Evolutionary conservation across 2,797 vertebrate genomes (phyloP), one percentile per base, ranked within the genome.

Genomic region (Sphaeramia orbicularis): DNA sequence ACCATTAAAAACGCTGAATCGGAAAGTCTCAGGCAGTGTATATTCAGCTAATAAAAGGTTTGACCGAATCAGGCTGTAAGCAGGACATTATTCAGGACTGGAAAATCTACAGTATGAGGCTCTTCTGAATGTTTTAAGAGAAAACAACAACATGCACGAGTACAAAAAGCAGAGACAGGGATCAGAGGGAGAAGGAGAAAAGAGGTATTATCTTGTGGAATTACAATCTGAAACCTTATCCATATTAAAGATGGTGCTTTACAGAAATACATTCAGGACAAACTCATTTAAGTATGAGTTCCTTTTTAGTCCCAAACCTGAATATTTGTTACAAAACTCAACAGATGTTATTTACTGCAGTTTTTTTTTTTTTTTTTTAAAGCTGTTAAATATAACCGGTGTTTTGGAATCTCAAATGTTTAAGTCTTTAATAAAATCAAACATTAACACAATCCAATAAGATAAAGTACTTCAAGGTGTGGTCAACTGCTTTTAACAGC

Each of bases 221-320:
- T 32, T 78, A 64, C 43, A 54, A 65, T 73, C 57, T 50, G 37
- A 71, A 76, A 67, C 18, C 41, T 14, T 56, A 73, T 81, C 65
- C 60, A 78, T 70, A 58, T 78, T 50, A 75, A 38, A 84, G 66
- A 44, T 73, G 54, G 54, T 16, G 41, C 40, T 16, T 18, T 65
- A 71, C 56, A 32, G 4, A 71, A 61, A 52, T n/a, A 74, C 18
- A 62, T 42, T 48, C 13, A 42, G 24, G 47, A 61, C 40, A 0
- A 44, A 44, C 14, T 68, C 44, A 64, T 53, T 71, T 59, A 73
- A 60, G 47, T 72, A 56, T 55, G 36, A 57, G 11, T 50, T 50
- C 21, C 52, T 65, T 72, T 62, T 27, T 57, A 63, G 44, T 44
- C 9, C 57, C 56, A 66, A 59, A 42, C 35, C n/a, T 55, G 41